Evolutionary conservation across 2,888 invertebrate genomes (phyloP).

Genomic region (Cryptocephalus primarius): DNA sequence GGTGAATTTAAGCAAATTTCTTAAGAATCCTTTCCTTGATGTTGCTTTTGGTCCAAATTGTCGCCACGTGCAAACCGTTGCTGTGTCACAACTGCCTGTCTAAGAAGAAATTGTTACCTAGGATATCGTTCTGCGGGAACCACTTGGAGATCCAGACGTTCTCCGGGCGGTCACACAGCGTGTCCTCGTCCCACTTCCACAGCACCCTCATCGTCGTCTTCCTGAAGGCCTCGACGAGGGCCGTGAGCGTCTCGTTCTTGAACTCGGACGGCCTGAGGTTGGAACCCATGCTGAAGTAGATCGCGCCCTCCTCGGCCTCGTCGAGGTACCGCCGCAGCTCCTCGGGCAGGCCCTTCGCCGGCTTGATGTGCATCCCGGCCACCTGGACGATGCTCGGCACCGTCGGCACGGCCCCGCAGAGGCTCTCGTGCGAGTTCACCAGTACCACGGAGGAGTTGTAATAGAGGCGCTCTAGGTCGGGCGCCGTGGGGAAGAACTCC

Average conservation of each 20-base stretch:
- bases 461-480: conserved; percentile 12
- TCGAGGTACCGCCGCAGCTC: conserved; percentile 44
- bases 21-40: too few relatives aligned
- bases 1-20: too few relatives aligned
- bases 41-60: too few relatives aligned
- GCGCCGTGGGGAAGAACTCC: conserved; percentile 23
- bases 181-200: conserved; percentile 51
- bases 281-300: conserved; percentile 52
- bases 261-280: conserved; percentile 45
- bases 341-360: conserved; percentile 22
- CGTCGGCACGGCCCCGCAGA: conserved; percentile 39
- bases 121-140: conserved; percentile 31
- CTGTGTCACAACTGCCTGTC: too few relatives aligned
- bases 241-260: conserved; percentile 39
- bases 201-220: conserved; percentile 51
- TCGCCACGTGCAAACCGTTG: too few relatives aligned
- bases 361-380: conserved; percentile 41
- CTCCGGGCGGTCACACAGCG: conserved; percentile 20
- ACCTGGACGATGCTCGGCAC: conserved; percentile 47
- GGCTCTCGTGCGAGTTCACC: conserved; percentile 39
- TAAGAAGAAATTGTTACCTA: conserved; percentile 29
- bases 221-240: conserved; percentile 46
- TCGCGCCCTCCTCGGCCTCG: conserved; percentile 42
- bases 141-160: conserved; percentile 33
- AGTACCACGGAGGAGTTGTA: conserved; percentile 24